Conservation (phyloP, 1,140 invertebrate species). For the Hycleus cichorii region DNA sequence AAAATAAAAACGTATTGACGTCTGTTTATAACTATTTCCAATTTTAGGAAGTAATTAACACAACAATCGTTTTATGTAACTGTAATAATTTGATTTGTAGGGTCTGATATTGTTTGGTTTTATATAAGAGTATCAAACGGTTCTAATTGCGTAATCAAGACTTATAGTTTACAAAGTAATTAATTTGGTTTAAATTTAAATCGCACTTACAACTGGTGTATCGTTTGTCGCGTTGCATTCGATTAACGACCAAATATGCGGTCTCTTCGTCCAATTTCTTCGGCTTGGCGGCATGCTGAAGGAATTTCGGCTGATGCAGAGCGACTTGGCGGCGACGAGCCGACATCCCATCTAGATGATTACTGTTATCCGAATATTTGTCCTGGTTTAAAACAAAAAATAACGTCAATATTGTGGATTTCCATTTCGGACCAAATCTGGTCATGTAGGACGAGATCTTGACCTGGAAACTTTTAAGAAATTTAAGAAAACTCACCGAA, state of each 20-base stretch:
- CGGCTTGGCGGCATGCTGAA: not conserved
- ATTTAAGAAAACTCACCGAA: constrained; percentile 3
- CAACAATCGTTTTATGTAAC: too few relatives aligned
- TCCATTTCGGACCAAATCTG: too few relatives aligned
- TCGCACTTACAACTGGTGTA: constrained; percentile 22
- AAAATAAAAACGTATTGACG: constrained; percentile 29
- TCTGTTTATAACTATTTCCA: too few relatives aligned
- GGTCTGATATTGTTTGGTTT: too few relatives aligned
- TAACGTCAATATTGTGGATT: too few relatives aligned
- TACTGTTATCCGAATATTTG: not conserved
- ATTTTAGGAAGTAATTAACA: too few relatives aligned
- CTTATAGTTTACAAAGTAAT: not conserved
- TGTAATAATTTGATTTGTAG: too few relatives aligned
- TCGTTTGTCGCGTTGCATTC: constrained; percentile 20
- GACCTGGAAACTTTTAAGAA: not conserved
- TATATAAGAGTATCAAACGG: too few relatives aligned
- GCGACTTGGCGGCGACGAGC: not conserved
- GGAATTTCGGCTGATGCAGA: not conserved
- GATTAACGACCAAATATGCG: constrained; percentile 18
- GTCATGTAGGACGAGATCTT: too few relatives aligned
- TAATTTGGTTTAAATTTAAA: not conserved
- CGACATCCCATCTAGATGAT: not conserved
- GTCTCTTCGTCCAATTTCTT: constrained; percentile 3
- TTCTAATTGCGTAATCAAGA: too few relatives aligned
- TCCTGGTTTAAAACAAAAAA: not conserved